A percentile compares a stretch with the other conserved stretches of the same genome.
Conservation (phyloP, 1,140 invertebrate species). For the Reticulitermes speratus region DNA sequence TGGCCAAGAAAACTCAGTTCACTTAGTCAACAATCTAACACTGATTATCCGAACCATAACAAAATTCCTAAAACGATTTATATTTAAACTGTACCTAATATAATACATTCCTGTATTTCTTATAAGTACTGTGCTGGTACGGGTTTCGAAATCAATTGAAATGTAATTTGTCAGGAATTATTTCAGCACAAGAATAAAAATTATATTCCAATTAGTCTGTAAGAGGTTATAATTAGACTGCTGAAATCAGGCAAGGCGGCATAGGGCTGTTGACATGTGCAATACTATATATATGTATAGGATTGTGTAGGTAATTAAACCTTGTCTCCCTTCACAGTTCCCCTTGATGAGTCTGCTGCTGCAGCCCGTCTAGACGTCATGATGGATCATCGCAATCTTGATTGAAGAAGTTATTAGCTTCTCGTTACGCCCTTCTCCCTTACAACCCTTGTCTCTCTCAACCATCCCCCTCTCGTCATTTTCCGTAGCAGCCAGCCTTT, state of each 20-base stretch:
- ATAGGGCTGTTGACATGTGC: neutral
- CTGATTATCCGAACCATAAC: no score
- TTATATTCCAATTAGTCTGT: neutral
- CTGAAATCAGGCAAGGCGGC: neutral
- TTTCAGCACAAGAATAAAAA: neutral
- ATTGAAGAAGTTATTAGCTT: conserved; percentile 19
- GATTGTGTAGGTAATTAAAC: neutral
- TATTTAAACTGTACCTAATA: no score
- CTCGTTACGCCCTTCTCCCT: neutral
- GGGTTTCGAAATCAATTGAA: neutral
- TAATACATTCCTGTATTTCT: no score
- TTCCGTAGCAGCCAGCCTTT: neutral
- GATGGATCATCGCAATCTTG: conserved; percentile 1
- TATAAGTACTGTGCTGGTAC: no score
- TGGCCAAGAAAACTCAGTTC: no score
- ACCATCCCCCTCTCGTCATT: conserved; percentile 3
- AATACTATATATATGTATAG: neutral
- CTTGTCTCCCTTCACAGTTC: neutral
- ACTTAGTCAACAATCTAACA: no score
- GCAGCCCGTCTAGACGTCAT: neutral
- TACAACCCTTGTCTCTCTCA: neutral
- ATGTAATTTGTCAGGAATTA: neutral
- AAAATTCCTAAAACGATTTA: no score
- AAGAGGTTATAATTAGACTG: neutral
- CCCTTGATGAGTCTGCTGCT: neutral